A percentile compares a stretch with the other conserved stretches of the same genome.
phyloP scores from a whole-genome alignment of 2,797 vertebrate genomes.

The Channallabes apus region DNA sequence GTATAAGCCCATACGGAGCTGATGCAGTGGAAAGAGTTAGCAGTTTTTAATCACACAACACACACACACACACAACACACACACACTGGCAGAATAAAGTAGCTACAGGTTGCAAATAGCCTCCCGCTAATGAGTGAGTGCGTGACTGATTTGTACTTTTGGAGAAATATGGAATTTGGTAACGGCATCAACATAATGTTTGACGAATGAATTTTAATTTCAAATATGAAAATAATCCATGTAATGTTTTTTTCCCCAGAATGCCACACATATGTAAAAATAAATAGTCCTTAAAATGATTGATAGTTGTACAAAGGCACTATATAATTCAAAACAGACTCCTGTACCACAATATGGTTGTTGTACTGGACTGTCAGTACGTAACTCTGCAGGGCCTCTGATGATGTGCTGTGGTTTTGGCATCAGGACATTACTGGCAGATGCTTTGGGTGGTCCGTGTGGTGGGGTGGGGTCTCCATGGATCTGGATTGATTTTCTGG shows the following conservation, averaged over 20 bases:
- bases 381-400: no score
- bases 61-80: conserved; percentile 30
- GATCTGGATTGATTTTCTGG: no score
- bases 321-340: not conserved
- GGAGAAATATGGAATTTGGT: not conserved
- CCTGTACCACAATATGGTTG: not conserved
- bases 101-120: conserved; percentile 44
- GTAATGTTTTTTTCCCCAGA: not conserved
- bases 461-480: no score
- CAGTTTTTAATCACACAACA: conserved; percentile 52
- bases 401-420: no score
- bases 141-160: not conserved
- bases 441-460: no score
- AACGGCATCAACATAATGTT: not conserved
- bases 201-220: not conserved
- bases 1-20: conserved; percentile 50
- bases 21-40: conserved; percentile 45
- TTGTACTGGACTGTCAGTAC: no score
- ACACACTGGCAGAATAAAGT: conserved; percentile 12
- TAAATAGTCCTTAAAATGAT: not conserved
- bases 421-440: no score
- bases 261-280: not conserved
- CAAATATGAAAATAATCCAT: not conserved
- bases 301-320: not conserved
- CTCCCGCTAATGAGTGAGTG: not conserved